Evolutionary conservation across 2,797 vertebrate species (phyloP).

Genomic region (Lacerta agilis): DNA sequence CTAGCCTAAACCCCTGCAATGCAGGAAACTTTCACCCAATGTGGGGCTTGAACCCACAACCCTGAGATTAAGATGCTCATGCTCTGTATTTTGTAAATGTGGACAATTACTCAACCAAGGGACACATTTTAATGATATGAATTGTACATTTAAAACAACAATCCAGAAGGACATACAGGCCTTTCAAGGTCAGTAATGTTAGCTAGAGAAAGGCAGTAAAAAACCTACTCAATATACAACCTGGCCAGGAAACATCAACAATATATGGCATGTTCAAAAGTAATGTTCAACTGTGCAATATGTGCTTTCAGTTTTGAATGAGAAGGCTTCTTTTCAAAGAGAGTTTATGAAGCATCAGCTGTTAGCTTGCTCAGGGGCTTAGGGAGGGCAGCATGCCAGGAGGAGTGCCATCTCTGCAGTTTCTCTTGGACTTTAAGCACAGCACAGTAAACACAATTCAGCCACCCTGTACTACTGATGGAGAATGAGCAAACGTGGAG

Average conservation of each 20-base stretch:
- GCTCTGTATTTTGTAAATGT: accelerated
- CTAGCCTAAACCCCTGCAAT: no score
- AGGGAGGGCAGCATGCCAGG: neutral
- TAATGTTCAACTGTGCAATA: neutral
- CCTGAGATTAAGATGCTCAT: neutral
- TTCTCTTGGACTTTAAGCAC: neutral
- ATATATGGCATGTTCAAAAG: neutral
- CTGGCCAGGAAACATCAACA: neutral
- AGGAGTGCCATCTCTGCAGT: neutral
- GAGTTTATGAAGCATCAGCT: neutral
- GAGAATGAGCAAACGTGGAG: neutral
- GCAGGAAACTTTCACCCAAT: no score
- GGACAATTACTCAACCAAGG: neutral
- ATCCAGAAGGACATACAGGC: neutral
- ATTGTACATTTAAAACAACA: neutral
- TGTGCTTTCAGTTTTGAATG: neutral
- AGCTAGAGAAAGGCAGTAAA: neutral
- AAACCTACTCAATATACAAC: neutral
- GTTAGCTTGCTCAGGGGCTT: neutral
- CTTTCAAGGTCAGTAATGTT: neutral
- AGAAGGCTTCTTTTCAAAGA: neutral
- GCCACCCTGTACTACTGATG: neutral
- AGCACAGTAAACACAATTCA: neutral
- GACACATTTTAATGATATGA: neutral
- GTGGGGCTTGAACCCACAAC: neutral